Conservation (phyloP, 2,888 invertebrate species). For the Drosophila mulleri region DNA sequence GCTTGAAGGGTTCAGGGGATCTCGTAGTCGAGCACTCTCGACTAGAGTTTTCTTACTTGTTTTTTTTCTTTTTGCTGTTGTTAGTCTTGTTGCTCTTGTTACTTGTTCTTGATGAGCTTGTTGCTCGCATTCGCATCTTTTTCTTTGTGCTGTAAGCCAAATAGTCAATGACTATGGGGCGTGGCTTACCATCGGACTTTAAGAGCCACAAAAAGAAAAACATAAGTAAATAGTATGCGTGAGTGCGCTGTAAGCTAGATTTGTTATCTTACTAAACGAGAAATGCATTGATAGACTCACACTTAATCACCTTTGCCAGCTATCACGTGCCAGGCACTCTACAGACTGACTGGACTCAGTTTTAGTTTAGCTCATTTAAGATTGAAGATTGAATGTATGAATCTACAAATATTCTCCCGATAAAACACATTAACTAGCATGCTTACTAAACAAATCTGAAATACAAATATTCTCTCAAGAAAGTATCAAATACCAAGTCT, state of each 20-base stretch:
- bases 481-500: no score
- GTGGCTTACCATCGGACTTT: constrained; percentile 11
- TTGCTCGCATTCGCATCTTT: constrained; percentile 35
- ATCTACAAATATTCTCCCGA: no score
- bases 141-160: constrained; percentile 15
- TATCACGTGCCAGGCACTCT: not conserved
- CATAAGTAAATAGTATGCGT: not conserved
- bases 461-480: no score
- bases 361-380: not conserved
- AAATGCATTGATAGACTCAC: constrained; percentile 14
- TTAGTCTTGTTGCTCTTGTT: constrained; percentile 32
- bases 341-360: not conserved
- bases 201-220: not conserved
- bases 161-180: constrained; percentile 21
- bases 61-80: constrained; percentile 2
- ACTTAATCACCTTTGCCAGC: not conserved
- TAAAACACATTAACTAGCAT: no score
- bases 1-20: no score
- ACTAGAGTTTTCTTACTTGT: no score
- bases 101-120: constrained; percentile 55
- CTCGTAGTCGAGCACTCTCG: no score
- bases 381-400: not conserved
- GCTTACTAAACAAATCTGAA: no score
- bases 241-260: constrained; percentile 1
- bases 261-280: not conserved